Evolutionary conservation across 2,888 invertebrate species (phyloP).

Genomic region (Teleogryllus oceanicus): DNA sequence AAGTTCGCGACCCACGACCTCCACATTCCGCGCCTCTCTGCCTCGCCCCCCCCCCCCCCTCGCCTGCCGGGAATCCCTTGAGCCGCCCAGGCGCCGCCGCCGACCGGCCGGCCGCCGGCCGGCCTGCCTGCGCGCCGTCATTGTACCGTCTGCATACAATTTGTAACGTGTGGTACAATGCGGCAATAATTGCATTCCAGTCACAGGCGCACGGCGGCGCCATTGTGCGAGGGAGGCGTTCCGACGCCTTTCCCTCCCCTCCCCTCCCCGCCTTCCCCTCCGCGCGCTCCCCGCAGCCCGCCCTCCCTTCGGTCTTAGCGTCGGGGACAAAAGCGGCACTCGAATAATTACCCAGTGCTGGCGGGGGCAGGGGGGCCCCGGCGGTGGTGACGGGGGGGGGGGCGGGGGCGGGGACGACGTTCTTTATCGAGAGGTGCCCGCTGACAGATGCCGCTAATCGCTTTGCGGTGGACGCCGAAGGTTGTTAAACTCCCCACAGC

Average conservation of each 20-base stretch:
- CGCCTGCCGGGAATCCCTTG: background rate
- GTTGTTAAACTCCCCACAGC: too few species aligned
- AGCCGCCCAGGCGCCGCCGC: background rate
- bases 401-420: too few species aligned
- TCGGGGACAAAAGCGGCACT: background rate
- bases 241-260: background rate
- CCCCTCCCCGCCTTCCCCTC: background rate
- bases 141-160: slow-evolving; percentile 18
- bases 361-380: too few species aligned
- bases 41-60: background rate
- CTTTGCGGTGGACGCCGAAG: too few species aligned
- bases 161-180: slow-evolving; percentile 18
- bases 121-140: background rate
- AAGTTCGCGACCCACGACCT: too few species aligned
- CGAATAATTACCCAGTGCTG: background rate
- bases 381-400: too few species aligned
- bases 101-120: background rate
- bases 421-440: too few species aligned
- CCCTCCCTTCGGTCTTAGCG: background rate
- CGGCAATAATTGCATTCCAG: slow-evolving; percentile 18
- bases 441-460: too few species aligned
- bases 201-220: background rate
- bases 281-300: background rate
- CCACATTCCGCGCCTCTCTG: background rate
- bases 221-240: background rate